Base-by-base conservation (phyloP, 1,140 invertebrate genomes). In the Trichonephila inaurata region DNA sequence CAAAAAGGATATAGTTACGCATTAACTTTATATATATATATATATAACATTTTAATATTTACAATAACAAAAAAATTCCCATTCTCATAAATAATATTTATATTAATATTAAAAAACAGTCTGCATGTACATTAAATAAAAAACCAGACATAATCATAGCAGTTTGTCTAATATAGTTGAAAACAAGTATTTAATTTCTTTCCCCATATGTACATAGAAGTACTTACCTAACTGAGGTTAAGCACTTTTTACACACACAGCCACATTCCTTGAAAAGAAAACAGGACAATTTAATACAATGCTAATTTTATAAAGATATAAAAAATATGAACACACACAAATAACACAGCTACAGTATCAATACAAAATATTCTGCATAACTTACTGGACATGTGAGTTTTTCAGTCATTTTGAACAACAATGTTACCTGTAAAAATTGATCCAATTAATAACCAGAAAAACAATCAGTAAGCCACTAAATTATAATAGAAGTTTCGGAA, bases 201-300 rank as follows among this genome's bases (percentile, higher is more conserved):
- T 10, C 8, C n/a, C 7, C 10, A 64, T 8, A 64, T 64, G 21
- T 21, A 66, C 19, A 66, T 66, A 4, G n/a, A 72, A 51, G 18
- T 77, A 83, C 58, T 87, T 58, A 94, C 88, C 89, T 94, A 51
- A 94, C 86, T 28, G 90, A 92, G 87, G 93, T 89, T n/a, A 94
- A 24, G 94, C 95, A 95, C 62, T 93, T 94, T n/a, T 95, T 94
- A 89, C 95, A 95, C n/a, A 94, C 69, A 94, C 95, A 95, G 24
- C 95, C 95, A 91, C 95, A 95, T 94, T 95, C 94, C 95, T 95
- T 40, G 58, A 86, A 58, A 81, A 94, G 93, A 86, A 51, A 62
- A 18, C 7, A 69, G 44, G 12, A 62, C 62, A 64, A n/a, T 58
- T 40, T 86, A 86, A 24, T 2, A 64, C 12, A 58, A 91, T 64